Evolutionary conservation across 2,888 invertebrate genomes (phyloP).

Genomic region (Eurytoma californica): DNA sequence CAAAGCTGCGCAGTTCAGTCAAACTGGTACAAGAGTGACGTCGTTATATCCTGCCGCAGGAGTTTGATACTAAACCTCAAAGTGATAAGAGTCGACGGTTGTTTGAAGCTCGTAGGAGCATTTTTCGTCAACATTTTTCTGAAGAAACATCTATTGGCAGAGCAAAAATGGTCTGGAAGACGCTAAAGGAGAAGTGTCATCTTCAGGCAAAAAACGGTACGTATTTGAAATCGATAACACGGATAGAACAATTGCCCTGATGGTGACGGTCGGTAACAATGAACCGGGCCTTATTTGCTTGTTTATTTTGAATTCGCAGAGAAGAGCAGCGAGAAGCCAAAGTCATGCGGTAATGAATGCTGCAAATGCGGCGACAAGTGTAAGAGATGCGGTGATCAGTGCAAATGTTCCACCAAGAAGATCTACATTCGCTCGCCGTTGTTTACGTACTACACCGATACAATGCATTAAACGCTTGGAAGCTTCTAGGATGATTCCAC

Average conservation of each 20-base stretch:
- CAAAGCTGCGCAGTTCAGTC: constrained; percentile 57
- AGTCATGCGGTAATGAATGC: constrained; percentile 54
- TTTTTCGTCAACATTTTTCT: not conserved
- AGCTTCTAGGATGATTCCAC: constrained; percentile 15
- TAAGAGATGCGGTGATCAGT: constrained; percentile 64
- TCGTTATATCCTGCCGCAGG: constrained; percentile 40
- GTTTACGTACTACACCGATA: constrained; percentile 69
- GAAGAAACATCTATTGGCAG: not conserved
- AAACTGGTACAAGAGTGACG: constrained; percentile 59
- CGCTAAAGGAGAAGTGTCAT: constrained; percentile 63
- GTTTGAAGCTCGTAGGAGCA: not conserved
- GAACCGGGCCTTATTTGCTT: not conserved
- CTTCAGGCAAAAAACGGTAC: constrained; percentile 61
- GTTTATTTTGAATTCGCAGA: constrained; percentile 46
- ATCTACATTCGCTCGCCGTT: constrained; percentile 65
- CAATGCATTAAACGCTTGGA: constrained; percentile 64
- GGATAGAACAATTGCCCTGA: not conserved
- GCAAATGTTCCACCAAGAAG: constrained; percentile 65
- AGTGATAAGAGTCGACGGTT: constrained; percentile 34
- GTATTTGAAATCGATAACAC: constrained; percentile 29
- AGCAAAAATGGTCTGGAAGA: constrained; percentile 66
- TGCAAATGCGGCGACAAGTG: constrained; percentile 66
- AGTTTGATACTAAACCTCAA: constrained; percentile 50
- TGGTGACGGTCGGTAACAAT: constrained; percentile 34
- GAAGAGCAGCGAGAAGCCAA: constrained; percentile 55